Percentiles rank a stretch among this genome's conserved stretches.
Conservation (phyloP, 2,113 vertebrate genomes). For the Pelmatolapia mariae region DNA sequence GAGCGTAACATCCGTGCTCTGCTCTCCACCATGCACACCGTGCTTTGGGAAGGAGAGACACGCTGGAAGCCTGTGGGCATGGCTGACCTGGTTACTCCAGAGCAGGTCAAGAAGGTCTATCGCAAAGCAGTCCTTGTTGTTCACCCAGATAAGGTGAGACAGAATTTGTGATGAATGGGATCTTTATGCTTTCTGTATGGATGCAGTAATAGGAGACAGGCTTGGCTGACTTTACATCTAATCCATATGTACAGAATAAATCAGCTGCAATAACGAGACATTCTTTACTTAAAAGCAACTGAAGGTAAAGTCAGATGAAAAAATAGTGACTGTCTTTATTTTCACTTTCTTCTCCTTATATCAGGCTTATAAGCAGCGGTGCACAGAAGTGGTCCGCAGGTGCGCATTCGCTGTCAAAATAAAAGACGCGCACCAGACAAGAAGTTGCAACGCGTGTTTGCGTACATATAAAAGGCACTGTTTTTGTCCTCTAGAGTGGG, state of each 20-base stretch:
- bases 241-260: not conserved
- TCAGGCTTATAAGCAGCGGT: not conserved
- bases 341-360: not conserved
- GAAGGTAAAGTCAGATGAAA: not conserved
- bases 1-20: constrained; percentile 96
- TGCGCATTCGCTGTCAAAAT: not conserved
- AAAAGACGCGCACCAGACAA: not conserved
- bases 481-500: too few relatives aligned
- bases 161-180: not conserved
- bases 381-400: not conserved
- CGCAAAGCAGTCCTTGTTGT: constrained; percentile 93
- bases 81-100: constrained; percentile 97
- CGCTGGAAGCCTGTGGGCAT: constrained; percentile 96
- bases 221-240: not conserved
- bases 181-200: not conserved
- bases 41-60: constrained; percentile 95
- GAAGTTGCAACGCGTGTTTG: not conserved
- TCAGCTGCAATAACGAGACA: not conserved
- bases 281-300: not conserved
- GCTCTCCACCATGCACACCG: constrained; percentile 97
- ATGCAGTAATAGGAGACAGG: not conserved
- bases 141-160: constrained; percentile 95
- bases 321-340: not conserved
- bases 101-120: constrained; percentile 98
- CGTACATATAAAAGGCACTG: too few relatives aligned